These are phyloP conservation scores for Melanotaenia pygmaea DNA, from an alignment of 2,797 vertebrate genomes.

Conservation along the genomic window DNA sequence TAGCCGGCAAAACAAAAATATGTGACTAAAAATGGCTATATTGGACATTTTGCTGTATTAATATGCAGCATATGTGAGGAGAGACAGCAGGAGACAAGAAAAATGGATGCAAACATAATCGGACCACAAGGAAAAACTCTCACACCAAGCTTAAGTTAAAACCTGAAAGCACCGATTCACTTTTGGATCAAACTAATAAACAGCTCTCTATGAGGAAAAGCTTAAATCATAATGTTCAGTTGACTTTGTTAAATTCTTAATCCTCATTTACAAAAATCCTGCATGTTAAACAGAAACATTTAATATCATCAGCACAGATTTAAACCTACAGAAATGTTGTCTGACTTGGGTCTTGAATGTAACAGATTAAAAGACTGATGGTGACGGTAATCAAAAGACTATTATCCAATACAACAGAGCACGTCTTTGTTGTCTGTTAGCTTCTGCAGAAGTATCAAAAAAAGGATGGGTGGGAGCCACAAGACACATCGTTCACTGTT, in stretches of 20 bases:
- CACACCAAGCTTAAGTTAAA: background rate
- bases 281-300: background rate
- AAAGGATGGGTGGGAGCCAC: background rate
- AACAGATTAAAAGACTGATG: background rate
- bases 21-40: background rate
- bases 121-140: background rate
- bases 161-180: background rate
- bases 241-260: background rate
- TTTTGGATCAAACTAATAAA: too few species aligned
- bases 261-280: background rate
- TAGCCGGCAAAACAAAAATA: background rate
- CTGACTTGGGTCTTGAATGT: background rate
- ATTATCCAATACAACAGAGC: background rate
- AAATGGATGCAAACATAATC: background rate
- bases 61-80: background rate
- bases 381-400: background rate
- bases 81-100: background rate
- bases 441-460: background rate
- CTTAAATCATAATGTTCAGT: background rate
- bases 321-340: background rate
- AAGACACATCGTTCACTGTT: conserved; percentile 23
- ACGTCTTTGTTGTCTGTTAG: background rate
- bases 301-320: background rate
- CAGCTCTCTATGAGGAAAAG: background rate
- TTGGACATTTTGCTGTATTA: background rate